phyloP scores from a whole-genome alignment of 2,888 invertebrate genomes.

The Stegana nigrithorax region DNA sequence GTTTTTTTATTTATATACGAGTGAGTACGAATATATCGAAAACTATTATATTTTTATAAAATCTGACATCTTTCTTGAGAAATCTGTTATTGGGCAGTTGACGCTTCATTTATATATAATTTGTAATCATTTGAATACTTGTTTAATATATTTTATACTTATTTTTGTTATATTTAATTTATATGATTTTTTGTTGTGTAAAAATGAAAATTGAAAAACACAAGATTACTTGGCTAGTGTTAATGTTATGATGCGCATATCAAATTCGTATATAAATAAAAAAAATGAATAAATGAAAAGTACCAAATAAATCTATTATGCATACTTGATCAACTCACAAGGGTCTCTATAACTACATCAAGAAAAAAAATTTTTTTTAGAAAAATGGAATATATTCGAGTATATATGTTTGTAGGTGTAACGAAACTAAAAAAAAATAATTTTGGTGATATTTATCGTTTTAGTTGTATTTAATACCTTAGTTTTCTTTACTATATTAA shows the following conservation, averaged over 20 bases:
- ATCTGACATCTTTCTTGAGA: not conserved
- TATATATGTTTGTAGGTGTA: not conserved
- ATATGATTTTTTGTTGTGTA: not conserved
- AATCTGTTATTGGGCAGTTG: conserved; percentile 1
- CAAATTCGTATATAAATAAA: not conserved
- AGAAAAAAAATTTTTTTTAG: not conserved
- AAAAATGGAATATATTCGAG: not conserved
- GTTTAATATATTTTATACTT: not conserved
- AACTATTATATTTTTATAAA: not conserved
- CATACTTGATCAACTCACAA: too few species aligned
- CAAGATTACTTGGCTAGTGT: not conserved
- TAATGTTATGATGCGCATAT: not conserved
- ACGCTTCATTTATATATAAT: not conserved
- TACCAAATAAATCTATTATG: too few species aligned
- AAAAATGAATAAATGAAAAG: not conserved
- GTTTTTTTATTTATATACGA: too few species aligned
- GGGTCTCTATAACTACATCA: too few species aligned
- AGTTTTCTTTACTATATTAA: conserved; percentile 15
- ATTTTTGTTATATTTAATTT: not conserved
- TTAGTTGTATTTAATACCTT: not conserved
- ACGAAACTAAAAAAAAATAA: not conserved
- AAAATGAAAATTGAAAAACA: not conserved
- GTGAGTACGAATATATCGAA: too few species aligned
- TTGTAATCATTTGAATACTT: too few species aligned
- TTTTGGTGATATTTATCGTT: not conserved